Conservation (phyloP, 1,140 invertebrate species). For the Drosophila ambigua region DNA sequence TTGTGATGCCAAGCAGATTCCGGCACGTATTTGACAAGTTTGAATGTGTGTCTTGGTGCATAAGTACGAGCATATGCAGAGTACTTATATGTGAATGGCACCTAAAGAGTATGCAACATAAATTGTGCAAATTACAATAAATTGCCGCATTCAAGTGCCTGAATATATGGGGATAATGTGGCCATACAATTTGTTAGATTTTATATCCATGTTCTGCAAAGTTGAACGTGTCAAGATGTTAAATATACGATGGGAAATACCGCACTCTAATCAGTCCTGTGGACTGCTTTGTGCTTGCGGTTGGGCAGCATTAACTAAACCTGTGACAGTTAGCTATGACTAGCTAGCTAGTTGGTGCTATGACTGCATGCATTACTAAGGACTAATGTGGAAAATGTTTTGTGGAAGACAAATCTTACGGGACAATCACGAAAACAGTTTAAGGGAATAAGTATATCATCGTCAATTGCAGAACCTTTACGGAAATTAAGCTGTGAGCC, state of each 20-base stretch:
- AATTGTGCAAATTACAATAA: slow-evolving; percentile 50
- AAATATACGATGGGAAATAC: slow-evolving; percentile 1
- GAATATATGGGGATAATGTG: slow-evolving; percentile 25
- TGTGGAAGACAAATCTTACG: no score
- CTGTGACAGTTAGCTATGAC: no score
- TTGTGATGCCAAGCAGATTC: slow-evolving; percentile 27
- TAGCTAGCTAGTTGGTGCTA: neutral
- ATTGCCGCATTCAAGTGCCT: slow-evolving; percentile 32
- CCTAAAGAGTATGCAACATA: slow-evolving; percentile 32
- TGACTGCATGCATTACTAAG: no score
- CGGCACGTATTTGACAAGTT: slow-evolving; percentile 40
- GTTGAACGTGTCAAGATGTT: slow-evolving; percentile 9
- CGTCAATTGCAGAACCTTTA: slow-evolving; percentile 10
- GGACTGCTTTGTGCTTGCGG: slow-evolving; percentile 22
- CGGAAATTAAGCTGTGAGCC: slow-evolving; percentile 1
- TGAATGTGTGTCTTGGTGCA: slow-evolving; percentile 6
- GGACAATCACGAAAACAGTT: neutral
- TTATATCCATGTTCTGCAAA: slow-evolving; percentile 12
- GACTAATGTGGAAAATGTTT: no score
- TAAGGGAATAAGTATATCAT: neutral
- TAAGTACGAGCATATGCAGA: no score
- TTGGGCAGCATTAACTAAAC: slow-evolving; percentile 9
- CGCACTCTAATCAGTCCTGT: neutral
- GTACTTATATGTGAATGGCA: slow-evolving; percentile 13
- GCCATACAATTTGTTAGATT: slow-evolving; percentile 18